Evolutionary conservation across 37 sponge, comb jelly and placozoan genomes (phyloP).

Genomic region (Halisarca cf. caerulea): DNA sequence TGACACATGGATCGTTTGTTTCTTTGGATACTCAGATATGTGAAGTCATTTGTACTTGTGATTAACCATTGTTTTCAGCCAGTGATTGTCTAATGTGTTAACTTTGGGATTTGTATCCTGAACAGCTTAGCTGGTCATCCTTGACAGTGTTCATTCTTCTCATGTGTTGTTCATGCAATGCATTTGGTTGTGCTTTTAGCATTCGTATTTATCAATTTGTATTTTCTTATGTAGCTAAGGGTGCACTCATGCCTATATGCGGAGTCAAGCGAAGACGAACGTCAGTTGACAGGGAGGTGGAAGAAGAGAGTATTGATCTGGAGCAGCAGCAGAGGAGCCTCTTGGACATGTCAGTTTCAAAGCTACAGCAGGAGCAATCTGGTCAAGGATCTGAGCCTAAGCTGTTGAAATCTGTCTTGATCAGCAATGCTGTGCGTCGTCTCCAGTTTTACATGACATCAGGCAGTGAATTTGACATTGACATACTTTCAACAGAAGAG

Average conservation of each 20-base stretch:
- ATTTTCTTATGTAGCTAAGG: not conserved
- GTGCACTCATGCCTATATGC: conserved; percentile 26
- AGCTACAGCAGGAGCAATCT: conserved; percentile 72
- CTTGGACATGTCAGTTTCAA: conserved; percentile 63
- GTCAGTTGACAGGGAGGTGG: not conserved
- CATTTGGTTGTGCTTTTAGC: no score
- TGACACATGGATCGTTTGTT: no score
- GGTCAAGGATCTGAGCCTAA: conserved; percentile 58
- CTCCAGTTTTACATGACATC: conserved; percentile 4
- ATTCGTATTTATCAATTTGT: no score
- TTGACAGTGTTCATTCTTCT: no score
- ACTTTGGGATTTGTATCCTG: no score
- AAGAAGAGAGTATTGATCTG: conserved; percentile 29
- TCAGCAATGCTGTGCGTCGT: conserved; percentile 66
- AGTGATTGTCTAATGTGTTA: no score
- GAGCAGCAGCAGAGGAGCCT: conserved; percentile 63
- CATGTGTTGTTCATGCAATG: no score
- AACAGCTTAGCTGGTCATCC: no score
- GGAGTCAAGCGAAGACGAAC: conserved; percentile 6
- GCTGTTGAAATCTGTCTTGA: conserved; percentile 68
- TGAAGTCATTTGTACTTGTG: no score
- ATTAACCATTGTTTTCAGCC: no score
- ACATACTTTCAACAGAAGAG: not conserved
- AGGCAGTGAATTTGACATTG: no score
- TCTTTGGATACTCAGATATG: no score